These are phyloP conservation scores for Conchocele bisecta DNA, from an alignment of 2,888 invertebrate genomes.

Conservation along the genomic window DNA sequence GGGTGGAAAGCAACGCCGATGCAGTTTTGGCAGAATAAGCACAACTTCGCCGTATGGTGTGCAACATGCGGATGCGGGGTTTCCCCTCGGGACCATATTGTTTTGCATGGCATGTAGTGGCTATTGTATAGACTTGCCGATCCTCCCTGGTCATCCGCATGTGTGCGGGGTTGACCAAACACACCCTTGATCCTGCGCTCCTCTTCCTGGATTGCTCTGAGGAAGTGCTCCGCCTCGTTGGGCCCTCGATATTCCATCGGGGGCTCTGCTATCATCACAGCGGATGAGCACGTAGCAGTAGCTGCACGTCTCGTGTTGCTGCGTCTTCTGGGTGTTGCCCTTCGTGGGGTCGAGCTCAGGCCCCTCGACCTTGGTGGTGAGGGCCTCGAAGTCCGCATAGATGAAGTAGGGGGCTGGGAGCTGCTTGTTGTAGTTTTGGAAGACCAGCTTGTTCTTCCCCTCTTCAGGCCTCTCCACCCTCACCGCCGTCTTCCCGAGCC, in stretches of 20 bases:
- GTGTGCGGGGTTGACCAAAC: not conserved
- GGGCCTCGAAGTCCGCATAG: conserved; percentile 52
- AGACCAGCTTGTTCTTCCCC: conserved; percentile 22
- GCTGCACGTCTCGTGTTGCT: too few species aligned
- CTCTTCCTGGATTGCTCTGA: not conserved
- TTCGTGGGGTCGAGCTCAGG: not conserved
- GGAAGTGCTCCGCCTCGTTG: conserved; percentile 28
- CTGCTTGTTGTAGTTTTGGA: conserved; percentile 37
- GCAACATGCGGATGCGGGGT: too few species aligned
- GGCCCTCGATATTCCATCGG: conserved; percentile 36
- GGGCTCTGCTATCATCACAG: not conserved
- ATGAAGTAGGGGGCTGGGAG: conserved; percentile 26
- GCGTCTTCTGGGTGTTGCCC: conserved; percentile 30
- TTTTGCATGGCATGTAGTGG: too few species aligned
- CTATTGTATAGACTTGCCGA: not conserved
- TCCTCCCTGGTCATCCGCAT: not conserved
- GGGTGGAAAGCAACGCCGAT: too few species aligned
- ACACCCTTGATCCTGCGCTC: too few species aligned
- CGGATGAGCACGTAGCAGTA: conserved; percentile 24
- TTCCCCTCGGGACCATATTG: too few species aligned
- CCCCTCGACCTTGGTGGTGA: too few species aligned
- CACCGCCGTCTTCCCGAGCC: conserved; percentile 25
- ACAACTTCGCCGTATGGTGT: too few species aligned
- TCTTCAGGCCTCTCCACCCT: conserved; percentile 18
- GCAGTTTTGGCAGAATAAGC: too few species aligned